Base-by-base conservation (phyloP, 1,140 invertebrate species). In the Drosophila sproati region DNA sequence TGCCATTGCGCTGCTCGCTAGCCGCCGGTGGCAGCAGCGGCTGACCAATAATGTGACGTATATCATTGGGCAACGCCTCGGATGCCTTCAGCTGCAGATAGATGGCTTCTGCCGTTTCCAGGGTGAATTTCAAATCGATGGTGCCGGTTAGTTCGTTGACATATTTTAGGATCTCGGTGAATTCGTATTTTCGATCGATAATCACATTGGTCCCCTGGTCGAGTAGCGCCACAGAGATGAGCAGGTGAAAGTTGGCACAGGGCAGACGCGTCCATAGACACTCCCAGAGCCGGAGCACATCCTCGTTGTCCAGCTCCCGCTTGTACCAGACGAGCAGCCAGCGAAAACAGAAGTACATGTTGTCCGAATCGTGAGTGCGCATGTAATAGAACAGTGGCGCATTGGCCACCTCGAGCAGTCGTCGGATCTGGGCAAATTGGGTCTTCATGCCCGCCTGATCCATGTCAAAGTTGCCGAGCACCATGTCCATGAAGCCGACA, bases 331-430 rank as follows among this genome's bases (percentile, higher is more conserved):
- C 96, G 3, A 98, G 93, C 2, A 97, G 93, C 97, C 97, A 97
- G 12, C 99, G 96, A 93, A 99, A 99, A 93, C 98, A 99, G 93
- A 99, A 99, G 92, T 98, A 99, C 96, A 99, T 98, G 92, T 99
- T 99, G 3, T 96, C 97, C 2, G 98, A 99, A 72, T 99, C 98
- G 85, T 99, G 97, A 31, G 94, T 95, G 73, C 97, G 96, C 87
- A 98, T 94, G 93, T 99, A 99, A 57, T 95, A 95, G 48, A 96
- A 96, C 34, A 99, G 94, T 59, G 96, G 95, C 0, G 98, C 97
- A 91, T 98, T 97, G 29, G 96, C 94, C 77, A 98, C 96, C 78
- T 95, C 94, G 5, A 99, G 91, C 39, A 99, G 93, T 50, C 95
- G 95, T 77, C 97, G 95, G 35, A 99, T 93, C 87, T 99, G 96